Evolutionary conservation across 2,797 vertebrate genomes (phyloP), one percentile per base, ranked within the genome.

Genomic region (Fringilla coelebs): DNA sequence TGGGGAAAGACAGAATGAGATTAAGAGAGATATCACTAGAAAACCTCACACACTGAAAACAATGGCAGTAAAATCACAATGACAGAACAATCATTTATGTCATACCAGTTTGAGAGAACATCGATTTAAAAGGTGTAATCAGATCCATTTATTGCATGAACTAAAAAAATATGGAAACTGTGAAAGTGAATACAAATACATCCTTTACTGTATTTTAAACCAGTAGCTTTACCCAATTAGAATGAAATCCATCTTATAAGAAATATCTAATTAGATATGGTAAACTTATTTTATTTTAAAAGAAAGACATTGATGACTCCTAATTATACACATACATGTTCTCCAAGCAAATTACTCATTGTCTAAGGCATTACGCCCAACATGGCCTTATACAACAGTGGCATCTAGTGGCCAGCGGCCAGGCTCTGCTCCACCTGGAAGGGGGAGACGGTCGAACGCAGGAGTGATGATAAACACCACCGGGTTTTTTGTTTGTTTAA

Each of bases 211-310:
- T 54, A 60, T 94, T 96, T 92, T 94, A 95, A 97, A 96, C 74
- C 94, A 90, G 96, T 49, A 94, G 95, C 89, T 97, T 97, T 95
- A 96, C 90, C 90, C 92, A 97, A 97, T 98, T 97, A 97, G 96
- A 92, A 95, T 86, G 90, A 97, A 98, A 97, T 97, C 93, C 94
- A 96, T 97, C 95, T 97, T 96, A 97, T 94, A 97, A 98, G 94
- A 97, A 96, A 96, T 97, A 97, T 96, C 97, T 97, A 98, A 98
- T 98, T 98, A 98, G 97, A 97, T 97, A 98, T 97, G 96, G 96
- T 98, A 98, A 98, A 97, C 97, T 97, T 97, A 96, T 96, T 97
- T 98, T 96, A 96, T 97, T 96, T 97, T 94, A 96, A 98, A 97
- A 98, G 93, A 96, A 95, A 97, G 97, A 97, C 96, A 96, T 88